Conservation (phyloP, 2,888 invertebrate species). For the Oconnorella tubifera region DNA sequence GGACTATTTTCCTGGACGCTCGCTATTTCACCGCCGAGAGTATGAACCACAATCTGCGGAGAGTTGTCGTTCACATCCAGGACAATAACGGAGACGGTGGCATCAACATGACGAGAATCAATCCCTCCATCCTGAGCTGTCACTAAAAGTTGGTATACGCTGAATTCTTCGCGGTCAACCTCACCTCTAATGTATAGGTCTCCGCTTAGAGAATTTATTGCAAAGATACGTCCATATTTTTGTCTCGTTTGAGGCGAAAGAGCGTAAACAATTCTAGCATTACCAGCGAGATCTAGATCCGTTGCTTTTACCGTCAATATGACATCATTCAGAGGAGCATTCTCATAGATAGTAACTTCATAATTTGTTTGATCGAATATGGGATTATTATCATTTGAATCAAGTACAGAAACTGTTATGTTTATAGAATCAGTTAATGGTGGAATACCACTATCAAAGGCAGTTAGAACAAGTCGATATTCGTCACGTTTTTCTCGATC, state of each 20-base stretch:
- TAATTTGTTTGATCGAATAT: slow-evolving; percentile 26
- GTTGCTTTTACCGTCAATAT: slow-evolving; percentile 32
- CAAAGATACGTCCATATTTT: slow-evolving; percentile 29
- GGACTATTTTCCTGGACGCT: slow-evolving; percentile 25
- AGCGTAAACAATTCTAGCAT: slow-evolving; percentile 33
- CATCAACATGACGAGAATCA: slow-evolving; percentile 25
- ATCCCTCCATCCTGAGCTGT: slow-evolving; percentile 31
- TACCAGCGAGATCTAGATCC: slow-evolving; percentile 34
- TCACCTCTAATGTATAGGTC: slow-evolving; percentile 14
- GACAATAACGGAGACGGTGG: slow-evolving; percentile 23
- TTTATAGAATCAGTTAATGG: slow-evolving; percentile 23
- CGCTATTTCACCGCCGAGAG: slow-evolving; percentile 20
- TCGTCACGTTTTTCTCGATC: slow-evolving; percentile 32
- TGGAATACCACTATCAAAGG: slow-evolving; percentile 29
- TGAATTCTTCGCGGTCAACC: slow-evolving; percentile 19
- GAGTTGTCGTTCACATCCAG: slow-evolving; percentile 32
- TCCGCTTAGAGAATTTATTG: slow-evolving; percentile 27
- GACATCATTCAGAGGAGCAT: slow-evolving; percentile 22
- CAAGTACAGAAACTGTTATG: slow-evolving; percentile 26
- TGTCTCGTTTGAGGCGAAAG: slow-evolving; percentile 26
- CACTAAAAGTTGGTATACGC: slow-evolving; percentile 32
- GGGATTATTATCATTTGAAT: slow-evolving; percentile 36
- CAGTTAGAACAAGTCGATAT: slow-evolving; percentile 30
- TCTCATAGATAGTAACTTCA: slow-evolving; percentile 31
- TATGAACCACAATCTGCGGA: slow-evolving; percentile 26